A percentile compares a stretch with the other conserved stretches of the same genome.
Evolutionary conservation across 2,888 invertebrate genomes (phyloP).

Genomic region (Steinernema hermaphroditum): DNA sequence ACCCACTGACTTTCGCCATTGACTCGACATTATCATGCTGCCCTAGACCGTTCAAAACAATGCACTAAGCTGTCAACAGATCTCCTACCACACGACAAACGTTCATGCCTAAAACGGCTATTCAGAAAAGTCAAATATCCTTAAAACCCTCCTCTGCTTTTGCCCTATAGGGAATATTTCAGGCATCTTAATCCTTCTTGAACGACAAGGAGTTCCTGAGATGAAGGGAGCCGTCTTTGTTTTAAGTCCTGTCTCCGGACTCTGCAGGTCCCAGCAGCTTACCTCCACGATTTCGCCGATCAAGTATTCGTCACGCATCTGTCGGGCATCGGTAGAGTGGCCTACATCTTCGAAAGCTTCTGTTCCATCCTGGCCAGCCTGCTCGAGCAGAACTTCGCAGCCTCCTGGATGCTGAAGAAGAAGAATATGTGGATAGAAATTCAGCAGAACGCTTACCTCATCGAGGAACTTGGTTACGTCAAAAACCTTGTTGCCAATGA

Average conservation of each 20-base stretch:
- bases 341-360: constrained; percentile 66
- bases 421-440: neutral
- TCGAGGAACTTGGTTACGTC: constrained; percentile 74
- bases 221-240: neutral
- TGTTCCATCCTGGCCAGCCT: constrained; percentile 65
- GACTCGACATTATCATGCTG: too few species aligned
- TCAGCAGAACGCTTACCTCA: constrained; percentile 68
- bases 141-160: constrained; percentile 18
- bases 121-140: too few species aligned
- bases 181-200: neutral
- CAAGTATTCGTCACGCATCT: constrained; percentile 62
- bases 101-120: too few species aligned
- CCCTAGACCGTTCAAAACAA: too few species aligned
- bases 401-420: constrained; percentile 64
- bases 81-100: constrained; percentile 1
- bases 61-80: constrained; percentile 20
- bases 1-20: too few species aligned
- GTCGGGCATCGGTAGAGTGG: constrained; percentile 64
- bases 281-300: constrained; percentile 59
- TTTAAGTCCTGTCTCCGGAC: neutral
- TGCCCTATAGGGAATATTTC: neutral
- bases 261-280: too few species aligned
- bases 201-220: too few species aligned
- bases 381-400: constrained; percentile 65
- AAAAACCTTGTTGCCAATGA: constrained; percentile 63